Evolutionary conservation across 92 coral and sea anemone genomes (phyloP), one percentile per base, ranked within the genome.

Genomic region (Plumapathes pennacea): DNA sequence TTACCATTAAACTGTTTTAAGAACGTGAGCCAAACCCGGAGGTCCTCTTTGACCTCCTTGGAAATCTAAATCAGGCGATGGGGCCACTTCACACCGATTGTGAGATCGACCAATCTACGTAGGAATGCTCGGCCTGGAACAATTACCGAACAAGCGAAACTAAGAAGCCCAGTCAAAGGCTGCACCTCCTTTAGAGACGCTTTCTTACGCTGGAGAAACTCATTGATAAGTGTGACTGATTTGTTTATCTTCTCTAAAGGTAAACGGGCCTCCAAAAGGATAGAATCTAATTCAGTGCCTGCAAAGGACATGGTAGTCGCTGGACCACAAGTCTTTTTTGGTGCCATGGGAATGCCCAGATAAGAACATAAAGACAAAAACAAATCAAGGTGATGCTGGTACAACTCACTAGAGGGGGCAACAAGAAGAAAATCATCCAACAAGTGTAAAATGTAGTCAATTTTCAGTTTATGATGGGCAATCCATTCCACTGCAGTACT

Each of bases 281-380:
- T 45, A 14, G 83, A 24, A 62, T 82, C 89, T 17, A 82, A 55
- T 44, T 80, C 80, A 24, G 73, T 80, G 32, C 81, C 81, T 0
- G 71, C 81, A 50, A 81, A 81, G 25, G 76, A 57, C 19, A 73
- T 6, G 3, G 76, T 80, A n/a, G 75, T 54, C 6, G 75, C 10
- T 27, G 73, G 64, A 32, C 73, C 63, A 38, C 50, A 48, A 9
- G 55, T 49, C 31, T 49, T 49, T 2, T 69, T 58, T 11, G 65
- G 57, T 3, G 77, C 48, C 38, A 69, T 58, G 14, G 74, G 74
- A 25, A 67, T 43, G 36, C 74, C 74, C 25, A 71, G 26, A 38
- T 59, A 48, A 17, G 13, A 42, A 34, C 78, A 70, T 15, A 70
- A 32, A 19, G 23, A 27, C 39, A 70, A 30, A 54, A 68, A 57